A percentile compares a stretch with the other conserved stretches of the same genome.
These are phyloP conservation scores for Oxygymnocypris stewartii DNA, from an alignment of 2,113 vertebrate genomes.

Conservation along the genomic window DNA sequence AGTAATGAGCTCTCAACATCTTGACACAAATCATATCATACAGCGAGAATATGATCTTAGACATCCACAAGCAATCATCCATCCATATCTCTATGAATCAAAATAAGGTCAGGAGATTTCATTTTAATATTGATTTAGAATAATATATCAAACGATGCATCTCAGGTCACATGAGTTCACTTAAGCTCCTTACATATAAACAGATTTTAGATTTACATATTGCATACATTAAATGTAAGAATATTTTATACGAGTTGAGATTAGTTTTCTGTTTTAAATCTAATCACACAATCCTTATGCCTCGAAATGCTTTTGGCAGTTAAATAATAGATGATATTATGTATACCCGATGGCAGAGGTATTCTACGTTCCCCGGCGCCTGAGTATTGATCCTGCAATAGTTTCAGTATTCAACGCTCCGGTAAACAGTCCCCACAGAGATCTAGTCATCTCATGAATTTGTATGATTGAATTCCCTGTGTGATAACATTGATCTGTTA, in stretches of 20 bases:
- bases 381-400: slow-evolving; percentile 47
- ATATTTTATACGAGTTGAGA: not conserved
- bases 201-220: not conserved
- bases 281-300: not conserved
- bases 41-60: not conserved
- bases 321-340: not conserved
- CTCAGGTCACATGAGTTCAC: not conserved
- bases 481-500: slow-evolving; percentile 49
- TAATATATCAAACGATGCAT: not conserved
- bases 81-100: not conserved
- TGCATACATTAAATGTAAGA: not conserved
- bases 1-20: not conserved
- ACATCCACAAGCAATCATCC: not conserved
- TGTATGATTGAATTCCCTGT: slow-evolving; percentile 41
- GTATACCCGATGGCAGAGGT: not conserved
- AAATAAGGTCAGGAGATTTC: not conserved
- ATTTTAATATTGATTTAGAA: not conserved
- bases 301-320: slow-evolving; percentile 32
- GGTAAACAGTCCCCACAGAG: slow-evolving; percentile 38
- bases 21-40: not conserved
- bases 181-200: not conserved
- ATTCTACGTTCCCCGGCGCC: not conserved
- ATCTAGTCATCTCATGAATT: slow-evolving; percentile 44
- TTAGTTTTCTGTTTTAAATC: not conserved
- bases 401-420: slow-evolving; percentile 27